phyloP scores from a whole-genome alignment of 2,888 invertebrate genomes.

The Leucozona laternaria region DNA sequence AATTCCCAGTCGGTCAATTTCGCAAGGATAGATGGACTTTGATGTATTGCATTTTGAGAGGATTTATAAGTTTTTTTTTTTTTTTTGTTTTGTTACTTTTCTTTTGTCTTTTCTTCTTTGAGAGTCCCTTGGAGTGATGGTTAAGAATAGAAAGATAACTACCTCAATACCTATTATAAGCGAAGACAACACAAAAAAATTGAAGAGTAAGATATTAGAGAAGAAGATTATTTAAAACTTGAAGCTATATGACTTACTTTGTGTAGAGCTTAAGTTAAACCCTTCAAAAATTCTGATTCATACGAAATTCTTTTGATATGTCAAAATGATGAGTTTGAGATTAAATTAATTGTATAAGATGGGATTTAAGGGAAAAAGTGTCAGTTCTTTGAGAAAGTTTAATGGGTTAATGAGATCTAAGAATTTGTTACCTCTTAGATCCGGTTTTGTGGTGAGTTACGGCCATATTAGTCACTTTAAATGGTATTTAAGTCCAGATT shows the following conservation, averaged over 20 bases:
- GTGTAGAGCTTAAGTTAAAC: neutral
- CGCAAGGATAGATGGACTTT: slow-evolving; percentile 74
- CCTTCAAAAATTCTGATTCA: neutral
- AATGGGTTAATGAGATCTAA: no score
- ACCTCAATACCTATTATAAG: neutral
- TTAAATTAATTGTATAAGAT: no score
- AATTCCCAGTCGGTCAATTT: slow-evolving; percentile 76
- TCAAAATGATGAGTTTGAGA: neutral
- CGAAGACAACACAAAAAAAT: neutral
- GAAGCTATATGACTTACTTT: slow-evolving; percentile 20
- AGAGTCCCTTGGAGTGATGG: slow-evolving; percentile 8
- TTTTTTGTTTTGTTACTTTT: slow-evolving; percentile 1
- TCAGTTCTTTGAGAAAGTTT: neutral
- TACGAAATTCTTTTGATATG: neutral
- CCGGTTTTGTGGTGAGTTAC: no score
- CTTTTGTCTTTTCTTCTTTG: slow-evolving; percentile 28
- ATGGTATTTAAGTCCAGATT: no score
- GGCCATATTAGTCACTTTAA: no score
- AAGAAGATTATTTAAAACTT: slow-evolving; percentile 24
- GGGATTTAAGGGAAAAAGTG: no score
- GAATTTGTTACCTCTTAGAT: no score
- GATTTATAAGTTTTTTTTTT: slow-evolving; percentile 21
- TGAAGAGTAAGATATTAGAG: neutral
- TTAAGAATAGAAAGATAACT: slow-evolving; percentile 4
- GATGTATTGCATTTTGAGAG: slow-evolving; percentile 70